phyloP scores from a whole-genome alignment of 1,140 invertebrate species.

The Aphaenogaster ashmeadi region DNA sequence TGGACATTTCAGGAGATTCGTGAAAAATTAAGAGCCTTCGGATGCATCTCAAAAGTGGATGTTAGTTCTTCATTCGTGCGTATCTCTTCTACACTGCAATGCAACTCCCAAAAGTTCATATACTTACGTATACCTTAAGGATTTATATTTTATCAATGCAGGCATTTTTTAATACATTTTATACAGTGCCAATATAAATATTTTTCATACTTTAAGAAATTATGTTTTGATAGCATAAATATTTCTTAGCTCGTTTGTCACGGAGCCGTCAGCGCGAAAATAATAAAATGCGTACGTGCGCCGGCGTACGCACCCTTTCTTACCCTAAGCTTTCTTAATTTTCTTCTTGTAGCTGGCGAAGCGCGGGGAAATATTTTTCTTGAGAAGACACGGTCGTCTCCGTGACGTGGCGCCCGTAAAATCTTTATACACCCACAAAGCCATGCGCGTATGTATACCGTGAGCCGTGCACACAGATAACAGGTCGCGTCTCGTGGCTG shows the following conservation, averaged over 20 bases:
- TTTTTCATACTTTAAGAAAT: conserved; percentile 19
- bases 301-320: conserved; percentile 52
- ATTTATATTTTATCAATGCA: not conserved
- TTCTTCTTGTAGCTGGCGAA: conserved; percentile 39
- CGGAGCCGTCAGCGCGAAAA: conserved; percentile 47
- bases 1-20: conserved; percentile 29
- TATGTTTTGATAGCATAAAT: conserved; percentile 24
- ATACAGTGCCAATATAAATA: not conserved
- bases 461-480: conserved; percentile 28
- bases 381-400: conserved; percentile 41
- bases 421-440: conserved; percentile 54
- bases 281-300: conserved; percentile 58
- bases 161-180: not conserved
- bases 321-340: conserved; percentile 53
- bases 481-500: conserved; percentile 57
- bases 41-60: not conserved
- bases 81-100: not conserved
- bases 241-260: conserved; percentile 57
- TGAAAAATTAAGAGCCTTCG: conserved; percentile 12
- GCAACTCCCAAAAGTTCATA: not conserved
- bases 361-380: conserved; percentile 56
- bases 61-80: not conserved
- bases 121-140: not conserved
- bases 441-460: not conserved
- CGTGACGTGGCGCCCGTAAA: conserved; percentile 57